Conservation (phyloP, 2,888 invertebrate species). For the Eupithecia centaureata region DNA sequence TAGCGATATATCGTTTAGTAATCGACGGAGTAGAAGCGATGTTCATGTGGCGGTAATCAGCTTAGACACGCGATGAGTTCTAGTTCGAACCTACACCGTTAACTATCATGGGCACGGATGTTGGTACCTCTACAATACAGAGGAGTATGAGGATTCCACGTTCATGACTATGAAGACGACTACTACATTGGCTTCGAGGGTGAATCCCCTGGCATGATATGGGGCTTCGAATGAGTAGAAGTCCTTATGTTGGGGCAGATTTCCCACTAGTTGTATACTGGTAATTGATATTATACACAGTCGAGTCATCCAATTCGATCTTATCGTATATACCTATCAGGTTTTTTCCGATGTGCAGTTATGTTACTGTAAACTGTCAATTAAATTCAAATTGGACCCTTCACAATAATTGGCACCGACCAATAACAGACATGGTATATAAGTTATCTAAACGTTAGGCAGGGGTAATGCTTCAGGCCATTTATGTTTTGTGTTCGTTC, state of each 20-base stretch:
- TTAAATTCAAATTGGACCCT: constrained; percentile 32
- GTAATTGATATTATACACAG: not conserved
- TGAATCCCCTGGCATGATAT: too few species aligned
- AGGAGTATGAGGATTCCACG: too few species aligned
- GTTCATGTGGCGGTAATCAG: constrained; percentile 45
- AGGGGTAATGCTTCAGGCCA: not conserved
- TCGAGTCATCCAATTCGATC: not conserved
- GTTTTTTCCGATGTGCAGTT: not conserved
- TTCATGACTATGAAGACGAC: too few species aligned
- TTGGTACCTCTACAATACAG: not conserved
- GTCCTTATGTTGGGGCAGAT: too few species aligned
- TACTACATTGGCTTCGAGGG: too few species aligned
- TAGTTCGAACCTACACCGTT: not conserved
- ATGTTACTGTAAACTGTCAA: constrained; percentile 9
- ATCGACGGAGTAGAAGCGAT: constrained; percentile 29
- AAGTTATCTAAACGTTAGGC: not conserved
- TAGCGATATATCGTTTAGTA: not conserved
- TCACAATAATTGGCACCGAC: constrained; percentile 46
- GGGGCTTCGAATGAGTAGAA: too few species aligned
- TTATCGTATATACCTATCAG: too few species aligned
- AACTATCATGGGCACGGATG: not conserved
- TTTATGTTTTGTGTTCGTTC: not conserved
- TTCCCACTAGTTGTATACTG: not conserved
- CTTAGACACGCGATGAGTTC: constrained; percentile 41
- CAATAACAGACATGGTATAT: constrained; percentile 38